A percentile compares a stretch with the other conserved stretches of the same genome.
phyloP scores from a whole-genome alignment of 2,797 vertebrate genomes.

The Eulemur mongoz region DNA sequence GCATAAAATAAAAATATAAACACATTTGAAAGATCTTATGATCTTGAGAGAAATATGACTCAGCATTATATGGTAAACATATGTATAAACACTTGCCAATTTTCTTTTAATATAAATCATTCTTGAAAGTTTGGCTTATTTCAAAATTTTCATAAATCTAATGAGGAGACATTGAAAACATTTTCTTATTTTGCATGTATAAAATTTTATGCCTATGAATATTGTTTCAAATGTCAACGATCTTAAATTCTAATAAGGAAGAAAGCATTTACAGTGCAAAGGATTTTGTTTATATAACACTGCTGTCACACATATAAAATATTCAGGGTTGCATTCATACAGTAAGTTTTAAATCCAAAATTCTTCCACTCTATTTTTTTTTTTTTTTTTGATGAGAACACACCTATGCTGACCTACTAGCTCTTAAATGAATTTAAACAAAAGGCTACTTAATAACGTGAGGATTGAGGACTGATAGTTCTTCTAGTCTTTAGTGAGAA shows the following conservation, averaged over 20 bases:
- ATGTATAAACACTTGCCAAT: background rate
- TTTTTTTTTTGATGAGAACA: background rate
- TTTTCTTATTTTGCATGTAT: background rate
- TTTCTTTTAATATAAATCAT: background rate
- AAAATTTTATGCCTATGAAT: background rate
- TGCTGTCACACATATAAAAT: background rate
- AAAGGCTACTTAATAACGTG: background rate
- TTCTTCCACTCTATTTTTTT: background rate
- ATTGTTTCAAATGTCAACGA: background rate
- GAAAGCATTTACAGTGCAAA: background rate
- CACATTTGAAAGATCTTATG: background rate
- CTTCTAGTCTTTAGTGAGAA: background rate
- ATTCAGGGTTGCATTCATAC: background rate
- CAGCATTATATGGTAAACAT: background rate
- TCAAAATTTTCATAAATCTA: background rate
- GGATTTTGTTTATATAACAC: background rate
- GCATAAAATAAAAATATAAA: background rate
- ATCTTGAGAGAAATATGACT: background rate
- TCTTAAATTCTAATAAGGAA: background rate
- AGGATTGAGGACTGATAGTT: background rate
- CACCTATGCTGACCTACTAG: background rate
- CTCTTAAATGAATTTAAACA: background rate
- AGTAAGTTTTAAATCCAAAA: background rate
- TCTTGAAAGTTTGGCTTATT: background rate
- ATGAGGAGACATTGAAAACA: background rate